phyloP scores from a whole-genome alignment of 2,797 vertebrate genomes.

The Fistularia tabacaria region DNA sequence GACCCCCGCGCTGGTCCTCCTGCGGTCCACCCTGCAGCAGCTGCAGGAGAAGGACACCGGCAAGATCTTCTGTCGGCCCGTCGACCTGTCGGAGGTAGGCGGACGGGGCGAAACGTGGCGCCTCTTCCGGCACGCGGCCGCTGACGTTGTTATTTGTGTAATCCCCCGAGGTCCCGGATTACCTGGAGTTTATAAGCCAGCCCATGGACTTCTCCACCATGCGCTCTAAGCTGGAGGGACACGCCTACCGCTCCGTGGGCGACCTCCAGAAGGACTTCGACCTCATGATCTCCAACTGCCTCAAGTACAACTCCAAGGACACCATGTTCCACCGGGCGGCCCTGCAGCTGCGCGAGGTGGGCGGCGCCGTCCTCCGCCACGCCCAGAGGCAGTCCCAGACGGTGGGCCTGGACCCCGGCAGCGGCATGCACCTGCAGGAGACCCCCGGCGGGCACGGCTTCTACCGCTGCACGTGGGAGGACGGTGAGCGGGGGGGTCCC shows the following conservation, averaged over 20 bases:
- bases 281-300: slow-evolving; percentile 97
- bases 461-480: slow-evolving; percentile 92
- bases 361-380: slow-evolving; percentile 89
- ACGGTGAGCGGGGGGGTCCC: slow-evolving; percentile 81
- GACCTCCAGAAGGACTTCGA: slow-evolving; percentile 96
- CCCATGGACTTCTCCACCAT: slow-evolving; percentile 99
- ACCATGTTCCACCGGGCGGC: slow-evolving; percentile 96
- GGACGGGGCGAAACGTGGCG: background rate
- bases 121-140: slow-evolving; percentile 3
- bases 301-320: slow-evolving; percentile 98
- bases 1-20: slow-evolving; percentile 86
- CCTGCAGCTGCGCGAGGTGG: slow-evolving; percentile 87
- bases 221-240: slow-evolving; percentile 91
- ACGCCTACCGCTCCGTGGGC: slow-evolving; percentile 86
- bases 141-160: slow-evolving; percentile 44
- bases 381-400: slow-evolving; percentile 89
- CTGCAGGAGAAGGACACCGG: slow-evolving; percentile 93
- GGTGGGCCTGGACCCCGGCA: slow-evolving; percentile 87
- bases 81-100: slow-evolving; percentile 87
- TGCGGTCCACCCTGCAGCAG: slow-evolving; percentile 90
- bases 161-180: slow-evolving; percentile 91
- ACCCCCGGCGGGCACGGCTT: slow-evolving; percentile 85
- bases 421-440: slow-evolving; percentile 90
- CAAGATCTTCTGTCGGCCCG: slow-evolving; percentile 91
- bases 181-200: slow-evolving; percentile 95